Conservation (phyloP, 2,113 vertebrate species). For the Melanerpes aurifrons region DNA sequence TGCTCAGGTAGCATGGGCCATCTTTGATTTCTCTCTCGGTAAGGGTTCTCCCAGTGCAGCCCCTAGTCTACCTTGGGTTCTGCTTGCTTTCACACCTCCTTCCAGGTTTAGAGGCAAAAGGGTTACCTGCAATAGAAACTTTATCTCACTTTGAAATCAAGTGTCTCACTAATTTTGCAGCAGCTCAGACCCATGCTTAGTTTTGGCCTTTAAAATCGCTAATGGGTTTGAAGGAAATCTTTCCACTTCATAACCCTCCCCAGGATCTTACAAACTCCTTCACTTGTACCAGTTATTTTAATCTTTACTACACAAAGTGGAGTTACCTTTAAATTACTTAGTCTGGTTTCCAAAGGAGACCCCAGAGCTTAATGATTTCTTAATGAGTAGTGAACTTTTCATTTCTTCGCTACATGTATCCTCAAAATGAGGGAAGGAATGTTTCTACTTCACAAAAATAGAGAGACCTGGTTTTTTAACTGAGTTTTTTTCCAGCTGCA, state of each 20-base stretch:
- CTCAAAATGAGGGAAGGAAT: conserved; percentile 39
- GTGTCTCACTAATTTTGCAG: conserved; percentile 48
- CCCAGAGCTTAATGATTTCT: conserved; percentile 54
- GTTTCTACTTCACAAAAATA: neutral
- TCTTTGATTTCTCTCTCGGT: conserved; percentile 76
- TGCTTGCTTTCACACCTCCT: conserved; percentile 73
- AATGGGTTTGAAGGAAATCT: conserved; percentile 41
- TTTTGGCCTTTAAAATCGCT: conserved; percentile 62
- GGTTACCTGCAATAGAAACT: conserved; percentile 61
- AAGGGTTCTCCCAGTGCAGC: conserved; percentile 75
- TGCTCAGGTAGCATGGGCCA: conserved; percentile 85
- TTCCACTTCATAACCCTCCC: neutral
- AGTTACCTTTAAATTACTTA: conserved; percentile 39
- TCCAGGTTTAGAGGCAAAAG: conserved; percentile 67
- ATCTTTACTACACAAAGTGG: conserved; percentile 25
- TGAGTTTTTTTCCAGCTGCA: conserved; percentile 15
- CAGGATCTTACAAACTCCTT: conserved; percentile 36
- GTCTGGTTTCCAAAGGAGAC: conserved; percentile 48
- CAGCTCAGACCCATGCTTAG: conserved; percentile 40
- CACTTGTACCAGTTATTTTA: conserved; percentile 36
- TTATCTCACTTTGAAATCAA: conserved; percentile 61
- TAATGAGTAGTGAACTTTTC: conserved; percentile 44
- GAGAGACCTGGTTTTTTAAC: conserved; percentile 42
- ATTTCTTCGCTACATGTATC: conserved; percentile 42
- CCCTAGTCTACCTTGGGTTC: conserved; percentile 76